Evolutionary conservation across 2,888 invertebrate genomes (phyloP).

Genomic region (Scaptomyza caliginosa): DNA sequence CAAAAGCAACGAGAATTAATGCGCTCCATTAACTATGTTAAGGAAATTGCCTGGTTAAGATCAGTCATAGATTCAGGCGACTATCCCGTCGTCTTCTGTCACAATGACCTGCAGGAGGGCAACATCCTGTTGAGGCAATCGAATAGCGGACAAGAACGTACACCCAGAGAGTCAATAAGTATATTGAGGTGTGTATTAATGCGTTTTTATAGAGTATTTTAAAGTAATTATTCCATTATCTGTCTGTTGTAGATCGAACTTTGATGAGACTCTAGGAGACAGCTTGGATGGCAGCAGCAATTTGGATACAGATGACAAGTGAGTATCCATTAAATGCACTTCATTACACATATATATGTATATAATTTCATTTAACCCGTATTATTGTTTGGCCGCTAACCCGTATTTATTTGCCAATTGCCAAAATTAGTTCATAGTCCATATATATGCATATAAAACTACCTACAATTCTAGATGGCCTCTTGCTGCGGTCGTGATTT

Average conservation of each 20-base stretch:
- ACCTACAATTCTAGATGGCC: slow-evolving; percentile 69
- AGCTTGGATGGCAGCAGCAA: slow-evolving; percentile 70
- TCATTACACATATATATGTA: not conserved
- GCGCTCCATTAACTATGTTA: slow-evolving; percentile 86
- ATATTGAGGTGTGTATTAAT: slow-evolving; percentile 59
- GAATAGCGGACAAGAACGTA: slow-evolving; percentile 34
- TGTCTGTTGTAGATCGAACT: slow-evolving; percentile 51
- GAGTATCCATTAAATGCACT: slow-evolving; percentile 29
- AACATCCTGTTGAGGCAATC: slow-evolving; percentile 86
- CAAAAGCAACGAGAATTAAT: slow-evolving; percentile 67
- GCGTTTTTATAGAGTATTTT: not conserved
- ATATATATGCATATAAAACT: slow-evolving; percentile 57
- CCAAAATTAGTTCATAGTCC: slow-evolving; percentile 19
- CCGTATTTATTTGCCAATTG: slow-evolving; percentile 55
- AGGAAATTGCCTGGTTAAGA: slow-evolving; percentile 90
- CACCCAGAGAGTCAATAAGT: slow-evolving; percentile 65
- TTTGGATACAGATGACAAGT: slow-evolving; percentile 58
- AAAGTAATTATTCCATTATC: not conserved
- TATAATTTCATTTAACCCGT: slow-evolving; percentile 1
- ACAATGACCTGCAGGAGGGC: slow-evolving; percentile 97
- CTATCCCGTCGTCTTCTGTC: slow-evolving; percentile 95
- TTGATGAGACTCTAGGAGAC: slow-evolving; percentile 69
- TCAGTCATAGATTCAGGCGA: slow-evolving; percentile 86
- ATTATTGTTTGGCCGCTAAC: slow-evolving; percentile 52
- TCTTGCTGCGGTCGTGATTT: slow-evolving; percentile 66